Conservation (phyloP, 2,888 invertebrate genomes). For the Acleris cristana region DNA sequence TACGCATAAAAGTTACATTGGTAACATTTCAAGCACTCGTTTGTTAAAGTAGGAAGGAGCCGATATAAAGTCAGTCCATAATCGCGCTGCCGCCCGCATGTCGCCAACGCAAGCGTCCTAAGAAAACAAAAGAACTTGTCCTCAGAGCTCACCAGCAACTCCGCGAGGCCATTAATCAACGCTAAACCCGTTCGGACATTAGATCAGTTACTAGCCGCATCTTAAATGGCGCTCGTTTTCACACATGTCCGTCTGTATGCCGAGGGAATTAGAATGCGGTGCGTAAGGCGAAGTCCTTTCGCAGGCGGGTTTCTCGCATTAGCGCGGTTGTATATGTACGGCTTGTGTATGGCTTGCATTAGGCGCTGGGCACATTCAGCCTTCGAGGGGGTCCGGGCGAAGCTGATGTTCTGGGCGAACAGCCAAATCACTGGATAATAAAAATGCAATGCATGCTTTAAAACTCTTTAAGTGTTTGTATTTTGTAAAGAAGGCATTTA, state of each 20-base stretch:
- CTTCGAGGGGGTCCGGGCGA: conserved; percentile 3
- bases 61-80: too few relatives aligned
- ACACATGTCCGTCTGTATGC: conserved; percentile 5
- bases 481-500: background rate
- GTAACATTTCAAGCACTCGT: too few relatives aligned
- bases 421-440: background rate
- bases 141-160: background rate
- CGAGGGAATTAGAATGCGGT: background rate
- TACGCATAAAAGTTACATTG: too few relatives aligned
- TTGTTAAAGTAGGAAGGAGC: too few relatives aligned
- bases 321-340: background rate
- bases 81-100: background rate
- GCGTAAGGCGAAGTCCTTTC: conserved; percentile 6
- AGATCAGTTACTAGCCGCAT: background rate
- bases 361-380: conserved; percentile 1
- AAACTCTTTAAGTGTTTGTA: background rate
- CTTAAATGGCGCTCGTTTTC: conserved; percentile 1
- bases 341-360: background rate
- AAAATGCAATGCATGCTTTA: background rate
- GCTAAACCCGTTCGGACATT: background rate
- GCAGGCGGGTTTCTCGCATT: conserved; percentile 5
- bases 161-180: background rate
- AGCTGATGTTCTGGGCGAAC: background rate
- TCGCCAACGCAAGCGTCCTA: background rate
- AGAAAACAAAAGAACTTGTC: background rate